Conservation (phyloP, 2,888 invertebrate genomes). For the Poecilobothrus nobilitatus region DNA sequence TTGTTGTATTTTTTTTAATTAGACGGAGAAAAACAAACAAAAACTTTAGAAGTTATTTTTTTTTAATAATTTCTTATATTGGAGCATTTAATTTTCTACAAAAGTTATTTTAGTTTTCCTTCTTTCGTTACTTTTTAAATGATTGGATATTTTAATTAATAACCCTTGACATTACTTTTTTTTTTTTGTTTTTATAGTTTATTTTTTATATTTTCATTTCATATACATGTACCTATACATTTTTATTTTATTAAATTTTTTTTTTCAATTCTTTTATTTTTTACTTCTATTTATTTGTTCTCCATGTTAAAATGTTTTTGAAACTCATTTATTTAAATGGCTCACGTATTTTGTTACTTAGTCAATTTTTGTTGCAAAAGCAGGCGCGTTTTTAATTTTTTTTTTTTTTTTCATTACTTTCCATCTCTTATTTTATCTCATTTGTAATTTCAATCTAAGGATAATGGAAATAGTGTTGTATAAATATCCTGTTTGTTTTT, state of each 20-base stretch:
- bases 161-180: neutral
- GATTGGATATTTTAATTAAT: neutral
- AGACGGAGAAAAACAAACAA: no score
- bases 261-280: neutral
- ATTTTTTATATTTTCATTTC: neutral
- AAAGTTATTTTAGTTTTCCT: neutral
- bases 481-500: neutral
- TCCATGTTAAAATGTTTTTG: neutral
- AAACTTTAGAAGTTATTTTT: no score
- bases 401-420: no score
- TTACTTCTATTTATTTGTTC: neutral
- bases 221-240: no score
- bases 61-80: no score
- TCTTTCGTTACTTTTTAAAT: neutral
- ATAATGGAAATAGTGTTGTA: neutral
- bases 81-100: no score
- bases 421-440: neutral
- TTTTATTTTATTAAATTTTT: no score
- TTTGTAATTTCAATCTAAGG: neutral
- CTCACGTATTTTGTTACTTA: constrained; percentile 10
- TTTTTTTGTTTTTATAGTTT: neutral
- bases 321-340: constrained; percentile 9
- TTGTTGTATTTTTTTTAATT: no score
- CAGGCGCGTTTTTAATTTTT: neutral
- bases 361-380: neutral